phyloP scores from a whole-genome alignment of 2,797 vertebrate genomes.

The Liasis olivaceus region DNA sequence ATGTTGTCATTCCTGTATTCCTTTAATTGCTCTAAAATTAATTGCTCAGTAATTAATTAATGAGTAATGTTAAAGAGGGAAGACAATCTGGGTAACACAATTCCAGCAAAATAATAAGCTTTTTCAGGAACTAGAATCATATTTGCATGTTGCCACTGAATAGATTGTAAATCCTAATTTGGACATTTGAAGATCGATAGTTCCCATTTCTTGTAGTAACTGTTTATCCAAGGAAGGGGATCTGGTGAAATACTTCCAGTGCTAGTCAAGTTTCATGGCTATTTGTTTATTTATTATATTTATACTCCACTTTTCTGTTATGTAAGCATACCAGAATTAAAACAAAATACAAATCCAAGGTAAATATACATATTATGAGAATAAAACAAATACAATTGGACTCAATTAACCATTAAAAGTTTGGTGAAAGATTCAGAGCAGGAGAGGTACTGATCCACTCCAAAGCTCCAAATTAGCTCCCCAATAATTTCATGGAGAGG shows the following conservation, averaged over 20 bases:
- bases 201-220: not conserved
- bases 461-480: not conserved
- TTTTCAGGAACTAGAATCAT: not conserved
- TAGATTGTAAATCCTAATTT: not conserved
- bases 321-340: not conserved
- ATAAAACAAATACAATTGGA: not conserved
- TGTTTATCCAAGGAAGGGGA: not conserved
- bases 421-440: not conserved
- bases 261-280: not conserved
- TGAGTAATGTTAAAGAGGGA: conserved; percentile 9
- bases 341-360: not conserved
- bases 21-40: not conserved
- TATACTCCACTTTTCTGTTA: not conserved
- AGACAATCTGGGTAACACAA: not conserved
- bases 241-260: not conserved
- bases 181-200: not conserved
- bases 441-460: not conserved
- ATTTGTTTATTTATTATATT: not conserved
- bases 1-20: not conserved
- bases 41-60: not conserved
- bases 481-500: not conserved
- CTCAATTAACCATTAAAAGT: not conserved
- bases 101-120: not conserved
- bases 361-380: not conserved
- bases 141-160: conserved; percentile 20